These are phyloP conservation scores for Phlogophora meticulosa DNA, from an alignment of 2,888 invertebrate species.

Conservation along the genomic window DNA sequence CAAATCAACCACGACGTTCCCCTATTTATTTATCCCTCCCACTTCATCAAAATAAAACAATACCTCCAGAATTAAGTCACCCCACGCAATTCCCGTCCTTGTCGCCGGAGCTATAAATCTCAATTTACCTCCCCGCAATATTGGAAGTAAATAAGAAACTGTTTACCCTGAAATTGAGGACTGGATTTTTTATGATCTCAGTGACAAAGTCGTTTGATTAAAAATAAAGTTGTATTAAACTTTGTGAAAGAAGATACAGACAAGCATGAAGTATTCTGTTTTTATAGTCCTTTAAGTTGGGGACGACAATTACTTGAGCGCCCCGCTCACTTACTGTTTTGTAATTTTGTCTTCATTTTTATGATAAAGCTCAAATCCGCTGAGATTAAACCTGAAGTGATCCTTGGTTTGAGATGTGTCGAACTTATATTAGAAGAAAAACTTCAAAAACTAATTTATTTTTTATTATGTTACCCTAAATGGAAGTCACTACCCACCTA, in stretches of 20 bases:
- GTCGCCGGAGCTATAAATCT: conserved; percentile 34
- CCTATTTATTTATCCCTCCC: conserved; percentile 68
- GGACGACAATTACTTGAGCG: conserved; percentile 31
- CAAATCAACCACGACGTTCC: conserved; percentile 71
- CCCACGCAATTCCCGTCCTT: conserved; percentile 50
- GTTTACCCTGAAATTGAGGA: conserved; percentile 61
- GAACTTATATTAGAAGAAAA: neutral
- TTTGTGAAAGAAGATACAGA: conserved; percentile 40
- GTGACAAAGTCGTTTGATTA: conserved; percentile 65
- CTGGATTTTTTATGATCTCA: conserved; percentile 62
- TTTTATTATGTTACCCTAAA: neutral
- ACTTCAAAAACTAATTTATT: neutral
- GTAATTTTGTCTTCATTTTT: conserved; percentile 22
- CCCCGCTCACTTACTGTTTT: conserved; percentile 6
- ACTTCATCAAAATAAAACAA: conserved; percentile 74
- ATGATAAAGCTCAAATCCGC: conserved; percentile 5
- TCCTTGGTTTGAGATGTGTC: neutral
- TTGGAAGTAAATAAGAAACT: conserved; percentile 63
- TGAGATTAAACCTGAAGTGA: neutral
- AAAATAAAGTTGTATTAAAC: conserved; percentile 60
- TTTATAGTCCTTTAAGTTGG: conserved; percentile 35
- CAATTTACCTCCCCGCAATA: conserved; percentile 29
- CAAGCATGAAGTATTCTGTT: conserved; percentile 35
- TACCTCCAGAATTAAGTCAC: conserved; percentile 51
- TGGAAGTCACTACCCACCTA: neutral